These are phyloP conservation scores for Tricholaema leucomelas DNA, from an alignment of 2,113 vertebrate genomes.

Conservation along the genomic window DNA sequence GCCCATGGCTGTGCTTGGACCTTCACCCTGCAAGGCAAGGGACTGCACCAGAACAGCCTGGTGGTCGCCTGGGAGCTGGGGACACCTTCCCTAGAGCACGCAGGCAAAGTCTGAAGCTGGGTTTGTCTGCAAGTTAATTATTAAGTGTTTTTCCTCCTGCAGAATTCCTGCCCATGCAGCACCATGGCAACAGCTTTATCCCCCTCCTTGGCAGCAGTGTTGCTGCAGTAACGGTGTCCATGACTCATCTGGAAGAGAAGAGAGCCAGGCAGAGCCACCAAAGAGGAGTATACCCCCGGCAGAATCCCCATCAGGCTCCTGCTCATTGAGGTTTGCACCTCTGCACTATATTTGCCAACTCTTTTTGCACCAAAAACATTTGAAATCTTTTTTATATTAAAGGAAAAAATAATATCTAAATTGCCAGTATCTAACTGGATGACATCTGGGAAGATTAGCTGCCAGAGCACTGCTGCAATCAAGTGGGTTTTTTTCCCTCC, in stretches of 20 bases:
- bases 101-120: background rate
- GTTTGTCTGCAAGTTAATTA: slow-evolving; percentile 66
- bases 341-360: background rate
- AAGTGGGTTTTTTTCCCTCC: background rate
- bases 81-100: slow-evolving; percentile 29
- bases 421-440: background rate
- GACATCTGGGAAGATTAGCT: background rate
- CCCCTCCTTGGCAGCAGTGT: slow-evolving; percentile 60
- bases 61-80: background rate
- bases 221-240: slow-evolving; percentile 69
- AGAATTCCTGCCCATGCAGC: slow-evolving; percentile 65
- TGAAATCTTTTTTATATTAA: background rate
- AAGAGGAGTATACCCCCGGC: slow-evolving; percentile 2
- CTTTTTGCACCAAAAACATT: background rate
- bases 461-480: background rate
- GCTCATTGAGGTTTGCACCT: background rate
- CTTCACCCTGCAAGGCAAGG: background rate
- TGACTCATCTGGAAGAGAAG: slow-evolving; percentile 53
- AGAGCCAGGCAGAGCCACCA: background rate
- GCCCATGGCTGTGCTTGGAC: background rate
- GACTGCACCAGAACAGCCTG: background rate
- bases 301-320: slow-evolving; percentile 17
- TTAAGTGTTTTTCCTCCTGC: slow-evolving; percentile 61
- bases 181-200: slow-evolving; percentile 71
- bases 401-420: background rate